Evolutionary conservation across 2,888 invertebrate genomes (phyloP).

Genomic region (Antitype chi): DNA sequence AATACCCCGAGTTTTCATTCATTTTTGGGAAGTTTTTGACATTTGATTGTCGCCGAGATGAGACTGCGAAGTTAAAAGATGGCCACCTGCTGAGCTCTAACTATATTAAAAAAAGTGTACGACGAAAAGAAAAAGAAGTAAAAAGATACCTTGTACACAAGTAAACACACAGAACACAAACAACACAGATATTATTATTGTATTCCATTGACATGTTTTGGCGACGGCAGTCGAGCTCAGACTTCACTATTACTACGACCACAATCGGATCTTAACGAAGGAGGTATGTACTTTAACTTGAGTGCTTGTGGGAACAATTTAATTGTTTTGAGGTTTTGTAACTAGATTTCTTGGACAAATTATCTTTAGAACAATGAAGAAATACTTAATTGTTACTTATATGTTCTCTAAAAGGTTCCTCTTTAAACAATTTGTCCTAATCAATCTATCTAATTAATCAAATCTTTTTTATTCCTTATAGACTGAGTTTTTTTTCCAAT

Average conservation of each 20-base stretch:
- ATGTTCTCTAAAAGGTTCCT: neutral
- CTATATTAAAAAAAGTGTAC: too few species aligned
- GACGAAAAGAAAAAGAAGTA: too few species aligned
- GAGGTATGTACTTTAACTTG: conserved; percentile 2
- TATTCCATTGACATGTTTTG: conserved; percentile 12
- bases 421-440: neutral
- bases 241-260: conserved; percentile 24
- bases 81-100: too few species aligned
- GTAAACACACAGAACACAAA: neutral
- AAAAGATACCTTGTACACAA: neutral
- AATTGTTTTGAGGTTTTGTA: conserved; percentile 22
- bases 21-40: too few species aligned
- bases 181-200: neutral
- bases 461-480: neutral
- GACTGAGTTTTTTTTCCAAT: neutral
- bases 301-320: conserved; percentile 20
- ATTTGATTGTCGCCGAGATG: too few species aligned
- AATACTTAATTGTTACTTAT: neutral
- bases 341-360: neutral
- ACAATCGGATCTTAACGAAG: conserved; percentile 18
- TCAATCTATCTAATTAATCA: neutral
- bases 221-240: neutral
- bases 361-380: neutral
- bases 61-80: too few species aligned
- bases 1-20: too few species aligned